These are phyloP conservation scores for Adelosebastes latens DNA, from an alignment of 2,797 vertebrate genomes.

Conservation along the genomic window DNA sequence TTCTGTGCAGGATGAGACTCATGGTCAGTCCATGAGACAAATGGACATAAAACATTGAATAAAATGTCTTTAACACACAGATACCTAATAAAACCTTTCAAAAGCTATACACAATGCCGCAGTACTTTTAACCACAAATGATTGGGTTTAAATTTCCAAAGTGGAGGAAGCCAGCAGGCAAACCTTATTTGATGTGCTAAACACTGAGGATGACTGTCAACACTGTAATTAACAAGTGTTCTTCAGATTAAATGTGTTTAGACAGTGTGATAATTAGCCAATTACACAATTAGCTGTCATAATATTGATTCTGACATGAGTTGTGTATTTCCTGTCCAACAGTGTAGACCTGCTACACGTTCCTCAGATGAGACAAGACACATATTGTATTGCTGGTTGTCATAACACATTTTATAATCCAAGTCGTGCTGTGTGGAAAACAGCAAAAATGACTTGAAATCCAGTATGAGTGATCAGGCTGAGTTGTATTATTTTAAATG, in stretches of 20 bases:
- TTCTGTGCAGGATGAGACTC: not conserved
- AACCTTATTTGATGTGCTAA: constrained; percentile 23
- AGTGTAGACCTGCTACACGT: not conserved
- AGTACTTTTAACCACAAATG: not conserved
- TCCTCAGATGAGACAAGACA: not conserved
- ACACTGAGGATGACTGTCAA: not conserved
- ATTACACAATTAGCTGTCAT: constrained; percentile 1
- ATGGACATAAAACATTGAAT: not conserved
- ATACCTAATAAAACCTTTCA: not conserved
- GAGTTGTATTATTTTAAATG: not conserved
- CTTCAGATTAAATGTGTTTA: constrained; percentile 7
- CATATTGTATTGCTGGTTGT: not conserved
- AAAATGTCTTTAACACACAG: not conserved
- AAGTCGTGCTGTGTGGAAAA: not conserved
- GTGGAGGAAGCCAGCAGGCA: constrained; percentile 7
- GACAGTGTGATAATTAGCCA: constrained; percentile 12
- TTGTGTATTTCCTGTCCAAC: not conserved
- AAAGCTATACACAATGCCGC: not conserved
- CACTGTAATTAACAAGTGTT: constrained; percentile 17
- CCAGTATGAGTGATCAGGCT: not conserved
- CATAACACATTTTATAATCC: not conserved
- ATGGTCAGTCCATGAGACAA: not conserved
- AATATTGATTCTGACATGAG: constrained; percentile 10
- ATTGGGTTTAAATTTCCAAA: constrained; percentile 5
- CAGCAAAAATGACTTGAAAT: not conserved